phyloP scores from a whole-genome alignment of 2,113 vertebrate genomes.

The Hiodon alosoides region DNA sequence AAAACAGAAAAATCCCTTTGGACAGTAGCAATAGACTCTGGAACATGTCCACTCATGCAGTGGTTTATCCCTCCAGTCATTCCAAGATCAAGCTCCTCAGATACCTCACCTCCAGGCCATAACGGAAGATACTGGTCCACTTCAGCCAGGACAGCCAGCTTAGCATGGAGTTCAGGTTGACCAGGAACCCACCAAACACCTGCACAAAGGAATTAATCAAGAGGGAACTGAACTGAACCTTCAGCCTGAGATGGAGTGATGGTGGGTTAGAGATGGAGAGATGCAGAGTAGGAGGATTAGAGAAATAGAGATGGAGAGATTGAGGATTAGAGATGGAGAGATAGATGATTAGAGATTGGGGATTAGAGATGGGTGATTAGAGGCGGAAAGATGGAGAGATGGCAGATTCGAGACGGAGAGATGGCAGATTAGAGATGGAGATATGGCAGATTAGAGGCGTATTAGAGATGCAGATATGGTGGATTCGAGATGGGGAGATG shows the following conservation, averaged over 20 bases:
- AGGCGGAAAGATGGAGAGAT: no score
- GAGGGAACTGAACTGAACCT: no score
- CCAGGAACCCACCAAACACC: slow-evolving; percentile 71
- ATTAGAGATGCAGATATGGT: no score
- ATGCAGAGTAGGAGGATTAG: not conserved
- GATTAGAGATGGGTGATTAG: no score
- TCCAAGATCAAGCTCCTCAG: no score
- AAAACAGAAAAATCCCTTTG: not conserved
- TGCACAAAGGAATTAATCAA: slow-evolving; percentile 22
- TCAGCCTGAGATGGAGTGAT: not conserved
- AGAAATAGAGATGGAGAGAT: not conserved
- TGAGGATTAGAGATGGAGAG: not conserved
- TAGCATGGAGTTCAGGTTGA: slow-evolving; percentile 68
- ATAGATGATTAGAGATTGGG: not conserved
- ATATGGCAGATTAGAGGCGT: no score
- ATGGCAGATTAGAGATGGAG: no score
- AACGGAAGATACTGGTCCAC: slow-evolving; percentile 69
- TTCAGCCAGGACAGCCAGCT: slow-evolving; percentile 70
- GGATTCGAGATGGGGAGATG: no score
- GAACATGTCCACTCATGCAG: no score
- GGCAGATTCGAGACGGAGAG: no score
- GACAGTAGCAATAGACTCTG: not conserved
- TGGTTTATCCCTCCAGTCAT: no score
- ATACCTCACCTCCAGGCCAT: slow-evolving; percentile 63
- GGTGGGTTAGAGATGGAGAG: not conserved